Evolutionary conservation across 2,113 vertebrate species (phyloP), one percentile per base, ranked within the genome.

Genomic region (Ophiodon elongatus): DNA sequence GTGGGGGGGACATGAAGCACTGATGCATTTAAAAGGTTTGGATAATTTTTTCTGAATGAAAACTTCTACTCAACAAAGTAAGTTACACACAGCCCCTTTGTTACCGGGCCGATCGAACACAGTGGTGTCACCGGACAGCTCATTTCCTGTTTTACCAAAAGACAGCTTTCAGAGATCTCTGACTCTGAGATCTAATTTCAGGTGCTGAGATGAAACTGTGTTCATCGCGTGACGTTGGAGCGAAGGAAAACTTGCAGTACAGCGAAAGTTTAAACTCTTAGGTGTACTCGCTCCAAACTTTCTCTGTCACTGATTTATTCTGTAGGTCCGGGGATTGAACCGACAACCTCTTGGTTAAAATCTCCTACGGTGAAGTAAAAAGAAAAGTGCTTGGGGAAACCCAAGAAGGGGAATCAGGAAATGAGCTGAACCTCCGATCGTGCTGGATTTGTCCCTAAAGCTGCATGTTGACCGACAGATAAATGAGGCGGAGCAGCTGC

Each of bases 361-460:
- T 39, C 13, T 66, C 64, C 37, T 43, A 39, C 13, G 17, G n/a
- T 50, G 17, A 33, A 45, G n/a, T 29, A 29, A 21, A n/a, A n/a
- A n/a, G n/a, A 64, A 67, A 23, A 13, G 23, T 31, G 25, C n/a
- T n/a, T n/a, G n/a, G n/a, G n/a, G 59, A 66, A 76, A 29, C 35
- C 60, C 37, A 17, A 76, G 27, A 68, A 4, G 19, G 19, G 15
- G 27, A 45, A 54, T 27, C 54, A 23, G 13, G n/a, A 54, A 31
- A 31, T 41, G 2, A 50, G 73, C 56, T 5, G 33, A 45, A 57
- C 19, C 37, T 76, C 4, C 1, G 8, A 8, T 47, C 27, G 7
- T 14, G 79, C 81, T 88, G 90, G 85, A 85, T 62, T 89, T 63
- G 81, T 88, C 89, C 79, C 84, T 75, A 66, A 52, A 68, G 29